A percentile compares a stretch with the other conserved stretches of the same genome.
phyloP scores from a whole-genome alignment of 2,113 vertebrate species.

The Hypanus sabinus region DNA sequence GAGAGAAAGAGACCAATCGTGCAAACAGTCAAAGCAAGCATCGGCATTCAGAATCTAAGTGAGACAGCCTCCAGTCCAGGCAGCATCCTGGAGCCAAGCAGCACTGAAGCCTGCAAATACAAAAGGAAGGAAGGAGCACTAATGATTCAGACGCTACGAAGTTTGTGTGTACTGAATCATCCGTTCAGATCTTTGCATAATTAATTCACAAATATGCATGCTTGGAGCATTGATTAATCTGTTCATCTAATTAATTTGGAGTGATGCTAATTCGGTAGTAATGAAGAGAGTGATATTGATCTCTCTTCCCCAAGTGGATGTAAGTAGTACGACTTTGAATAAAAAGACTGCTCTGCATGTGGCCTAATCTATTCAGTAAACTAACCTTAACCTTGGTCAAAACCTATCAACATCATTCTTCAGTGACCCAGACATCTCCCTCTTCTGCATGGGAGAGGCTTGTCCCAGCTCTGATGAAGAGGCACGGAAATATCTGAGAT shows the following conservation, averaged over 20 bases:
- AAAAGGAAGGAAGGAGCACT: neutral
- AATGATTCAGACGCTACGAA: neutral
- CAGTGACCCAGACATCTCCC: no score
- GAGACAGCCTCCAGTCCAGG: no score
- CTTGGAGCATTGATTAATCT: neutral
- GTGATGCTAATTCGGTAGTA: constrained; percentile 15
- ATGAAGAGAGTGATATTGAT: constrained; percentile 12
- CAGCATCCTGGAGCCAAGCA: neutral
- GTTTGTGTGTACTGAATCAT: neutral
- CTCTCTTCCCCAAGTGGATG: no score
- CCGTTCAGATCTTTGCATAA: neutral
- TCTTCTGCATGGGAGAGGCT: neutral
- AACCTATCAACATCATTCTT: neutral
- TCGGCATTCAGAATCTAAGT: no score
- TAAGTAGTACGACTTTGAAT: neutral
- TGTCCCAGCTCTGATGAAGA: no score
- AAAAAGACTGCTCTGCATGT: neutral
- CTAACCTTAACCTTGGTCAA: neutral
- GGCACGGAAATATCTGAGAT: no score
- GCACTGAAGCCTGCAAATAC: neutral
- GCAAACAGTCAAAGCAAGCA: no score
- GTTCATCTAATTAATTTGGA: constrained; percentile 19
- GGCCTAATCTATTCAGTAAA: neutral
- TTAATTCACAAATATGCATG: neutral
- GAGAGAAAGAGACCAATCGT: no score